A percentile compares a stretch with the other conserved stretches of the same genome.
Evolutionary conservation across 2,797 vertebrate species (phyloP).

Genomic region (Mallotus villosus): DNA sequence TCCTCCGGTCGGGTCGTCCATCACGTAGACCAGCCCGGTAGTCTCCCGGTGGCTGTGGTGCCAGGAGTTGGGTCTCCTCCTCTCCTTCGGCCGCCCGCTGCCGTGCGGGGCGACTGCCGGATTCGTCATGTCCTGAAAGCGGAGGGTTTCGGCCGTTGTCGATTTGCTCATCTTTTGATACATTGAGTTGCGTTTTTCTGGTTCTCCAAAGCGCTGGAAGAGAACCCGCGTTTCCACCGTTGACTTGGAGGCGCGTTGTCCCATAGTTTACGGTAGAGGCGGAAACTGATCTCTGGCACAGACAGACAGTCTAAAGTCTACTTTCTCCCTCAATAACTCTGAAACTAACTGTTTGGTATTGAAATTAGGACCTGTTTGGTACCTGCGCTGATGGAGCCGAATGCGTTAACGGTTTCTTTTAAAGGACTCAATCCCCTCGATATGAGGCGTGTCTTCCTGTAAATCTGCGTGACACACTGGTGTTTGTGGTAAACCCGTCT

Average conservation of each 20-base stretch:
- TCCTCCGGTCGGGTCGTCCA: conserved; percentile 75
- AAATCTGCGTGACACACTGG: conserved; percentile 41
- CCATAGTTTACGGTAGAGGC: conserved; percentile 53
- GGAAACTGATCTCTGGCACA: no score
- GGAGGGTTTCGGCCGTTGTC: conserved; percentile 29
- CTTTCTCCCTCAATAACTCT: not conserved
- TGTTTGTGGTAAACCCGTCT: conserved; percentile 28
- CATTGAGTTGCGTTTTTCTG: conserved; percentile 21
- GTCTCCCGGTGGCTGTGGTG: conserved; percentile 41
- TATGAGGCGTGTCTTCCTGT: not conserved
- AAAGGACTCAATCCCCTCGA: not conserved
- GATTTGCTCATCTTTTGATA: conserved; percentile 39
- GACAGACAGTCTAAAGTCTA: no score
- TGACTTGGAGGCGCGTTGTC: conserved; percentile 67
- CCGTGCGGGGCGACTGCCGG: conserved; percentile 11
- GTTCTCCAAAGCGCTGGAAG: conserved; percentile 39
- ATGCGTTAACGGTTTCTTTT: not conserved
- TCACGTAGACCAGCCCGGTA: conserved; percentile 62
- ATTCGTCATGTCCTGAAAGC: conserved; percentile 39
- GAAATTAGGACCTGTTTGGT: not conserved
- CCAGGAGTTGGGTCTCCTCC: conserved; percentile 27
- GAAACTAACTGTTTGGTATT: not conserved
- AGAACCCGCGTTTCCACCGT: conserved; percentile 50
- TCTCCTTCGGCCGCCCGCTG: conserved; percentile 12
- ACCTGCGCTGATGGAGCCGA: no score